phyloP scores from a whole-genome alignment of 2,888 invertebrate species.

The Hemistola chrysoprasaria region DNA sequence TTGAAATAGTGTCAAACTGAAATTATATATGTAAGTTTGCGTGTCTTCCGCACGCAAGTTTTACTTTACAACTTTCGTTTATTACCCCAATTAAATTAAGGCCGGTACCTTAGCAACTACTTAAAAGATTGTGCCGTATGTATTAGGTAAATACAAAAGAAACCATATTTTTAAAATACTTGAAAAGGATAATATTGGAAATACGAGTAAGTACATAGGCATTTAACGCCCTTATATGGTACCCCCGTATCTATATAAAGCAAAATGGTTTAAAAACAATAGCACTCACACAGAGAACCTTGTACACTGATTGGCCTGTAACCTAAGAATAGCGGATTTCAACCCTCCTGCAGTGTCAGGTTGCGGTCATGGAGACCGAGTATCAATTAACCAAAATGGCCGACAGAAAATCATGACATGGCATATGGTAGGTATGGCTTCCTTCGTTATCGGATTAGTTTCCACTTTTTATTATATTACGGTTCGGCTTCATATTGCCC shows the following conservation, averaged over 20 bases:
- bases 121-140: too few relatives aligned
- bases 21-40: too few relatives aligned
- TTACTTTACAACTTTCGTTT: too few relatives aligned
- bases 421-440: constrained; percentile 12
- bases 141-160: too few relatives aligned
- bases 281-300: constrained; percentile 29
- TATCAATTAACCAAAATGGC: constrained; percentile 61
- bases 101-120: too few relatives aligned
- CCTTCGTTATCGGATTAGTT: constrained; percentile 12
- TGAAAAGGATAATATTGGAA: too few relatives aligned
- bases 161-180: too few relatives aligned
- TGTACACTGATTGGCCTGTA: constrained; percentile 43
- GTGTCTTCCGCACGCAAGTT: too few relatives aligned
- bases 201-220: constrained; percentile 1
- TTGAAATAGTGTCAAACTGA: too few relatives aligned
- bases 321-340: constrained; percentile 41
- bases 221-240: constrained; percentile 7
- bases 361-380: constrained; percentile 54
- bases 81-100: too few relatives aligned
- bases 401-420: constrained; percentile 29
- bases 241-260: constrained; percentile 12
- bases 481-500: too few relatives aligned
- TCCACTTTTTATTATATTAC: neutral
- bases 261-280: constrained; percentile 24
- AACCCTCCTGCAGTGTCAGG: constrained; percentile 50